Base-by-base conservation (phyloP, 2,888 invertebrate species). In the Argyresthia albistria region DNA sequence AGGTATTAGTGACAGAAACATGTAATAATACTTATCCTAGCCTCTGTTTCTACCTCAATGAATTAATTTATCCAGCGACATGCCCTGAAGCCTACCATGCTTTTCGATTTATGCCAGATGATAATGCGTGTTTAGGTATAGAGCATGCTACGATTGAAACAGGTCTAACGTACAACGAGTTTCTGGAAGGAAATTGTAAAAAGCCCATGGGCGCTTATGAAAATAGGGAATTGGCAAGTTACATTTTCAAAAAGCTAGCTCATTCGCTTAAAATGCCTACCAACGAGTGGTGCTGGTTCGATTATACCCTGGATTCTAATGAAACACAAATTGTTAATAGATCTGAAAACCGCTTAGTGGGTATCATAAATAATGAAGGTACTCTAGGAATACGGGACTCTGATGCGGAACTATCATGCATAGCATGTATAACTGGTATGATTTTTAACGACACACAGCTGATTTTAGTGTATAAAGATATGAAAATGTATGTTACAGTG, bases 401-500 rank as follows among this genome's bases (percentile, higher is more conserved):
- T 35, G 60, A 60, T 43, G 48, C 58, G 7, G 58, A 43, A 8
- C 60, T 83, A 14, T 46, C 69, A 4, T 87, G 87, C 59, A 82
- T 86, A 76, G 83, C 79, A 16, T 88, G 87, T 65, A 73, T 81
- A 60, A 57, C 64, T 43, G 69, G 74, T 56, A 66, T 77, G 25
- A 62, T 66, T 36, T 70, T 69, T 53, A 63, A 62, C 48, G 64
- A 77, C 59, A 76, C 79, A 7, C 74, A 80, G 58, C 63, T 83
- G 14, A 60, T 67, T 48, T 73, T 84, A 59, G 80, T 83, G 58
- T 84, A 76, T 48, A 65, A 70, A 12, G 69, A 73, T 50, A 71
- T 76, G 42, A 67, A 65, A 43, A 67, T 90, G 51, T 76, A 73
- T 50, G 61, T 92, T 11, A 87, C 88, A 8, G 76, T 91, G 43